Evolutionary conservation across 1,140 invertebrate species (phyloP).

Genomic region (Eubasilissa regina): DNA sequence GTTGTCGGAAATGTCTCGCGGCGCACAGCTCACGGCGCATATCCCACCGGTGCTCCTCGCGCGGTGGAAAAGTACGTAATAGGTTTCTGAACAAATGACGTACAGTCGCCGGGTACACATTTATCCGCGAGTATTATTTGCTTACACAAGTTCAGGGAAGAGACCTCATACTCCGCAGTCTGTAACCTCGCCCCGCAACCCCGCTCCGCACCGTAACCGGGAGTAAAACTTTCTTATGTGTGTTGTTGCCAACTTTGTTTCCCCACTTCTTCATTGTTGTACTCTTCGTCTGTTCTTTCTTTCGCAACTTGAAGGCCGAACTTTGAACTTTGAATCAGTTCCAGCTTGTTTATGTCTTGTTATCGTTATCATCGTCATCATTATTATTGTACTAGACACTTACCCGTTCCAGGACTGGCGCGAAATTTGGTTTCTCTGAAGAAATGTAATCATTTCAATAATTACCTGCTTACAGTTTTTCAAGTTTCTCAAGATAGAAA

Average conservation of each 20-base stretch:
- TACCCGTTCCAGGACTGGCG: too few relatives aligned
- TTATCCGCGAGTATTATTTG: constrained; percentile 27
- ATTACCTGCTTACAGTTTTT: too few relatives aligned
- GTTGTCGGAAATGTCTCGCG: background rate
- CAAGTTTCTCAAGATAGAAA: too few relatives aligned
- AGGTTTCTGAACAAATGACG: constrained; percentile 26
- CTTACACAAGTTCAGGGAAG: background rate
- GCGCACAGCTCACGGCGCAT: background rate
- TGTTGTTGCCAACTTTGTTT: constrained; percentile 44
- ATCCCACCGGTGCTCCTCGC: background rate
- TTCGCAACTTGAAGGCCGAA: constrained; percentile 35
- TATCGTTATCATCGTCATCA: background rate
- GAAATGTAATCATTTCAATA: too few relatives aligned
- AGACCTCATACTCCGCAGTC: too few relatives aligned
- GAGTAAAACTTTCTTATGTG: constrained; percentile 51
- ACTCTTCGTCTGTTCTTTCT: constrained; percentile 2
- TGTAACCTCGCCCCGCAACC: constrained; percentile 43
- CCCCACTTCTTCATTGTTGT: constrained; percentile 18
- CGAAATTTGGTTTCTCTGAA: too few relatives aligned
- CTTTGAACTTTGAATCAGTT: constrained; percentile 35
- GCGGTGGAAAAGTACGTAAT: constrained; percentile 17
- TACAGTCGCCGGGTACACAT: constrained; percentile 17
- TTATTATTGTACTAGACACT: too few relatives aligned
- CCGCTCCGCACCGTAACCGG: background rate
- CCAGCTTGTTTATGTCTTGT: constrained; percentile 14